Evolutionary conservation across 1,140 invertebrate species (phyloP).

Genomic region (Heliconius himera): DNA sequence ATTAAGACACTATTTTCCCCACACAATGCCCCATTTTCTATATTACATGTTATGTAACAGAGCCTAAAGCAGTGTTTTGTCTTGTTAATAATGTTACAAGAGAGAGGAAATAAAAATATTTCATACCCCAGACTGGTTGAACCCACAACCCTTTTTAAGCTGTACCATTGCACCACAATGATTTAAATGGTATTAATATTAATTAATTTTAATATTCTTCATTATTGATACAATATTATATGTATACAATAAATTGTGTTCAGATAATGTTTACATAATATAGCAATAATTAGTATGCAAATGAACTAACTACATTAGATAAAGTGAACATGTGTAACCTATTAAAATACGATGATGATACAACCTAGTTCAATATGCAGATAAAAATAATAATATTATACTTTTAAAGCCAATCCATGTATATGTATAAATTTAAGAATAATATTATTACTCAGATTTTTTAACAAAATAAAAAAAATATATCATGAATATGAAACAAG

Average conservation of each 20-base stretch:
- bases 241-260: background rate
- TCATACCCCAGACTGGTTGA: too few species aligned
- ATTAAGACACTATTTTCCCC: too few species aligned
- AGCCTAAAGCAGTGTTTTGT: too few species aligned
- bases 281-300: background rate
- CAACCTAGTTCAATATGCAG: constrained; percentile 24
- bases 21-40: too few species aligned
- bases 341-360: constrained; percentile 18
- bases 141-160: too few species aligned
- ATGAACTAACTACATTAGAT: constrained; percentile 17
- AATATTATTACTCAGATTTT: background rate
- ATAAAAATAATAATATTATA: constrained; percentile 12
- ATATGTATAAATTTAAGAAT: background rate
- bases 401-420: too few species aligned
- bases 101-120: too few species aligned
- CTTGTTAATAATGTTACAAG: too few species aligned
- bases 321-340: constrained; percentile 29
- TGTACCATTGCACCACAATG: too few species aligned
- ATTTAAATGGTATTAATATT: background rate
- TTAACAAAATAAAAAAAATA: too few species aligned
- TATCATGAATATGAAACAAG: too few species aligned
- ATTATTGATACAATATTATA: background rate
- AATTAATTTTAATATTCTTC: background rate
- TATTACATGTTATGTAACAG: too few species aligned
- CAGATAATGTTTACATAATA: background rate